Evolutionary conservation across 2,888 invertebrate species (phyloP).

Genomic region (Pheosia tremula): DNA sequence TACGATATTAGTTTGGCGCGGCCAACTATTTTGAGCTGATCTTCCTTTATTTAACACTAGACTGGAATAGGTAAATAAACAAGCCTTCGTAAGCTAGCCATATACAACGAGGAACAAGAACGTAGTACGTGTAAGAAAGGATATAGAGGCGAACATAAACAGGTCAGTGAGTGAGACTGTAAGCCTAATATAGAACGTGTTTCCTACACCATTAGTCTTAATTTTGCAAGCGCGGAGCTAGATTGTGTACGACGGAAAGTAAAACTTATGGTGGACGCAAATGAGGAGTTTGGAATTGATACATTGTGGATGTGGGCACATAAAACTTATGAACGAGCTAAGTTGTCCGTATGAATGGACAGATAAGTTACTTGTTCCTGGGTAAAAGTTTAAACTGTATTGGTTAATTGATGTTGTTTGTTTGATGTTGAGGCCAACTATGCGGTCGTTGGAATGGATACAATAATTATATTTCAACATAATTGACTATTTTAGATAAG

Average conservation of each 20-base stretch:
- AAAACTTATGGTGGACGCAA: slow-evolving; percentile 74
- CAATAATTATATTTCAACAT: slow-evolving; percentile 6
- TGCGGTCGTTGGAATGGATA: neutral
- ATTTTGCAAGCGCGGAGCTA: slow-evolving; percentile 60
- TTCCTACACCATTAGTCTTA: slow-evolving; percentile 62
- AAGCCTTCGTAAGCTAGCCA: slow-evolving; percentile 34
- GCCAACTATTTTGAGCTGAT: slow-evolving; percentile 33
- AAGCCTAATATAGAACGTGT: slow-evolving; percentile 67
- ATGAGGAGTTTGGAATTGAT: slow-evolving; percentile 64
- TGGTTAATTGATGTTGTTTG: neutral
- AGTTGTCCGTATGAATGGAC: slow-evolving; percentile 19
- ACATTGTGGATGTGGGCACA: slow-evolving; percentile 33
- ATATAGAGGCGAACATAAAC: slow-evolving; percentile 68
- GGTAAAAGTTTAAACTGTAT: neutral
- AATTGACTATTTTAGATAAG: too few relatives aligned
- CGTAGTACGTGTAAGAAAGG: slow-evolving; percentile 53
- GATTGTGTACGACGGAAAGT: slow-evolving; percentile 60
- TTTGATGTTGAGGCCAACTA: too few relatives aligned
- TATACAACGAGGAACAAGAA: slow-evolving; percentile 54
- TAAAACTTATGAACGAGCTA: slow-evolving; percentile 34
- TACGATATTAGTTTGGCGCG: slow-evolving; percentile 5
- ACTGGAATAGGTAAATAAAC: slow-evolving; percentile 31
- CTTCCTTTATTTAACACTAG: slow-evolving; percentile 35
- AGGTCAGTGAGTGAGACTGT: slow-evolving; percentile 57
- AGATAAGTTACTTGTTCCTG: slow-evolving; percentile 8